phyloP scores from a whole-genome alignment of 2,113 vertebrate genomes.

The Pandion haliaetus region DNA sequence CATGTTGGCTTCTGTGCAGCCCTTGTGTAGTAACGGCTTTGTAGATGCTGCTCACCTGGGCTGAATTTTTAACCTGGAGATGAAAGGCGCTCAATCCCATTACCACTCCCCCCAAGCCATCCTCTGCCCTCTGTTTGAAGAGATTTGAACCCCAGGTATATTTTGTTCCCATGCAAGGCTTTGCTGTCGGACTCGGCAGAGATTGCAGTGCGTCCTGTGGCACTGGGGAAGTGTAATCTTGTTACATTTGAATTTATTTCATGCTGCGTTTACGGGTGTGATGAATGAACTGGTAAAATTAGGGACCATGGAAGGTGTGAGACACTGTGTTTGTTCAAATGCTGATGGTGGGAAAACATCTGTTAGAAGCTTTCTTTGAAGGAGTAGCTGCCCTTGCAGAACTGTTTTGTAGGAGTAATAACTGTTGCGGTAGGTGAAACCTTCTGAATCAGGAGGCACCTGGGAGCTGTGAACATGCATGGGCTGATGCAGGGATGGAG shows the following conservation, averaged over 20 bases:
- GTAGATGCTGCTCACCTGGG: neutral
- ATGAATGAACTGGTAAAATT: neutral
- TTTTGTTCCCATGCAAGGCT: neutral
- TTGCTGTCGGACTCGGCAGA: neutral
- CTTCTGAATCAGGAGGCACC: neutral
- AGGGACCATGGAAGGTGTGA: slow-evolving; percentile 5
- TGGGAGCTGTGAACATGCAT: neutral
- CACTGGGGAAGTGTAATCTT: neutral
- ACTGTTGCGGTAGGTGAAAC: neutral
- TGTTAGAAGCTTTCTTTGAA: slow-evolving; percentile 23
- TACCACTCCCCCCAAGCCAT: neutral
- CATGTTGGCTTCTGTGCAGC: neutral
- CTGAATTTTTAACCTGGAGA: neutral
- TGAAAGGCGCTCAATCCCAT: neutral
- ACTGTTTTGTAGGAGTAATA: neutral
- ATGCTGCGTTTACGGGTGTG: neutral
- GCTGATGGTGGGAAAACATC: slow-evolving; percentile 10
- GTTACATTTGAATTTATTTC: neutral
- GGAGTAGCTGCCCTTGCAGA: slow-evolving; percentile 28
- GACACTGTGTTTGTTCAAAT: neutral
- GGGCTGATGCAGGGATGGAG: neutral
- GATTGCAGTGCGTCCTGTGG: neutral
- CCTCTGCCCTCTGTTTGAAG: neutral
- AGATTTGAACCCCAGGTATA: neutral
- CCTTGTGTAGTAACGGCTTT: neutral